These are phyloP conservation scores for Nerophis lumbriciformis DNA, from an alignment of 2,113 vertebrate species.

Conservation along the genomic window DNA sequence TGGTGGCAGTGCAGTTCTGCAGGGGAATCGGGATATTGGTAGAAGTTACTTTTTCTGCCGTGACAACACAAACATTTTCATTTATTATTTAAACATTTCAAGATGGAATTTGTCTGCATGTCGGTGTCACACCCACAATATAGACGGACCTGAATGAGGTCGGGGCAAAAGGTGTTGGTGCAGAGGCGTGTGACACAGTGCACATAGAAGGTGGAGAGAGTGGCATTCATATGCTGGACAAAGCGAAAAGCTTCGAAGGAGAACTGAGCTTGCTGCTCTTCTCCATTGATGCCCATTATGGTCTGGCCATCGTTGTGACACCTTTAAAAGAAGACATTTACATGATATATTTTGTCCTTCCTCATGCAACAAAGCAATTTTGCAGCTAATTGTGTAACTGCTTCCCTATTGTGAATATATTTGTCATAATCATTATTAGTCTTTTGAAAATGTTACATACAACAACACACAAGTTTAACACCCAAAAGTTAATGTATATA, in stretches of 20 bases:
- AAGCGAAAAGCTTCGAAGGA: constrained; percentile 71
- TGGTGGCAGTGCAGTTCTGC: constrained; percentile 55
- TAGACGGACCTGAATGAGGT: constrained; percentile 46
- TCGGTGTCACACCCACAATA: too few relatives aligned
- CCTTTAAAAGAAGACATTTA: constrained; percentile 28
- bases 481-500: background rate
- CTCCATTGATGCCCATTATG: constrained; percentile 51
- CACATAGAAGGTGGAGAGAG: constrained; percentile 59
- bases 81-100: background rate
- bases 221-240: constrained; percentile 30
- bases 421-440: background rate
- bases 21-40: background rate
- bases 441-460: background rate
- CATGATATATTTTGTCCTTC: background rate
- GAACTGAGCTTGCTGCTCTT: constrained; percentile 57
- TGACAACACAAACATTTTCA: background rate
- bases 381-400: too few relatives aligned
- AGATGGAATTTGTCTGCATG: too few relatives aligned
- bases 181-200: constrained; percentile 69
- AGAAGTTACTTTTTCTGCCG: too few relatives aligned
- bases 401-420: too few relatives aligned
- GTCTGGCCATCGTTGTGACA: constrained; percentile 64
- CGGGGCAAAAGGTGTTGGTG: constrained; percentile 40
- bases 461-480: background rate
- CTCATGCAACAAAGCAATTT: background rate